These are phyloP conservation scores for Cyanoliseus patagonus DNA, from an alignment of 2,113 vertebrate genomes.

Conservation along the genomic window DNA sequence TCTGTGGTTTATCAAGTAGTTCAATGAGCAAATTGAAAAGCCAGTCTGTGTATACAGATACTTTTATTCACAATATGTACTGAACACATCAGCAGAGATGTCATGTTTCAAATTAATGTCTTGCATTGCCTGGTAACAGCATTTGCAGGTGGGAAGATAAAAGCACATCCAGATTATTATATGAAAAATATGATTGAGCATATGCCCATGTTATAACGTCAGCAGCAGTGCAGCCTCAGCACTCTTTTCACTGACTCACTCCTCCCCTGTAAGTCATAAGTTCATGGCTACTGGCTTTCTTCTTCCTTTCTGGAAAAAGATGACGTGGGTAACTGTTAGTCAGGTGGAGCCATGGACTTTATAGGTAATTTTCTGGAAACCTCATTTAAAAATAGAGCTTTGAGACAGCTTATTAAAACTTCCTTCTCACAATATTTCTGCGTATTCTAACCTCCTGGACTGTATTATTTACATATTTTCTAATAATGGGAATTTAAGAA, in stretches of 20 bases:
- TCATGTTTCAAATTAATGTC: neutral
- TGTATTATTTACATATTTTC: neutral
- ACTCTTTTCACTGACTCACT: neutral
- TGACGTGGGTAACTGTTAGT: neutral
- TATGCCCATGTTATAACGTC: neutral
- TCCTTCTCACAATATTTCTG: neutral
- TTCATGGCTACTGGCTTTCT: neutral
- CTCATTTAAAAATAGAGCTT: neutral
- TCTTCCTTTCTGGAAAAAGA: neutral
- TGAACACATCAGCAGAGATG: neutral
- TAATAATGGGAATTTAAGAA: neutral
- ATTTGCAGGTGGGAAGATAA: neutral
- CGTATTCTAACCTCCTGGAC: neutral
- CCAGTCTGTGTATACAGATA: neutral
- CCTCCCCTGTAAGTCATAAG: neutral
- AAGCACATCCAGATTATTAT: neutral
- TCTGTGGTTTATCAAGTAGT: constrained; percentile 47
- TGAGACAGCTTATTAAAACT: neutral
- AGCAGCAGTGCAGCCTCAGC: neutral
- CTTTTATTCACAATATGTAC: neutral
- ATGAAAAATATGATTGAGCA: neutral
- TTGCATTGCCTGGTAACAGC: neutral
- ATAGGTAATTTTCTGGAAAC: neutral
- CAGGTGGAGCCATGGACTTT: neutral
- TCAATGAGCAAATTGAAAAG: constrained; percentile 13